Evolutionary conservation across 2,797 vertebrate species (phyloP), one percentile per base, ranked within the genome.

Genomic region (Mastacembelus armatus): DNA sequence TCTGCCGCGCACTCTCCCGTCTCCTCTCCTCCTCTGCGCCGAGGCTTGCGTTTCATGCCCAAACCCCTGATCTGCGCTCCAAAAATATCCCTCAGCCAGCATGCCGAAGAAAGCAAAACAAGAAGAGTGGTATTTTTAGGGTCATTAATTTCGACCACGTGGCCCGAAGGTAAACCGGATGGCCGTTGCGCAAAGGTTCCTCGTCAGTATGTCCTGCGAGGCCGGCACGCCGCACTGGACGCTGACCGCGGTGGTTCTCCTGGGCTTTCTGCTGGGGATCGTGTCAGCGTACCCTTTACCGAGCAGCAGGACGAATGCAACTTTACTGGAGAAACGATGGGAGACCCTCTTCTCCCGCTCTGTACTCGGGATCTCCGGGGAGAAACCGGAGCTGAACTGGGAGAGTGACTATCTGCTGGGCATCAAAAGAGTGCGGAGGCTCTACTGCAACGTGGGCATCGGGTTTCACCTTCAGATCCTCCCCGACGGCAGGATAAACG

Each of bases 381-480:
- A 96, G 87, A 95, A 93, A 74, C 92, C 95, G 74, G 94, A 96
- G 82, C 92, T 91, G 87, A 96, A 93, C 86, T 98, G 96, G 96
- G 96, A 97, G 89, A 96, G 90, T 64, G 95, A 97, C 92, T 98
- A 99, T 91, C 93, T 98, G 94, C 94, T 96, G 94, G 97, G 97
- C 84, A 97, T 98, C 94, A 97, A 96, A 88, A 91, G 97, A 87
- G 95, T 96, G 87, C 93, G 96, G 91, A 95, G 96, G 91, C 96
- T 99, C 85, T 99, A 98, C 94, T 99, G 97, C 96, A 98, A 98
- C 91, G 95, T 98, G 92, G 97, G 98, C 94, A 99, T 98, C 91
- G 97, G 97, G 91, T 98, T 97, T 91, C 97, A 99, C 94, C 96
- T 99, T 77, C 96, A 99, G 94, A 89, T 99, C 90, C 92, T 95